Conservation (phyloP, 2,888 invertebrate species). For the Drosophila aldrichi region DNA sequence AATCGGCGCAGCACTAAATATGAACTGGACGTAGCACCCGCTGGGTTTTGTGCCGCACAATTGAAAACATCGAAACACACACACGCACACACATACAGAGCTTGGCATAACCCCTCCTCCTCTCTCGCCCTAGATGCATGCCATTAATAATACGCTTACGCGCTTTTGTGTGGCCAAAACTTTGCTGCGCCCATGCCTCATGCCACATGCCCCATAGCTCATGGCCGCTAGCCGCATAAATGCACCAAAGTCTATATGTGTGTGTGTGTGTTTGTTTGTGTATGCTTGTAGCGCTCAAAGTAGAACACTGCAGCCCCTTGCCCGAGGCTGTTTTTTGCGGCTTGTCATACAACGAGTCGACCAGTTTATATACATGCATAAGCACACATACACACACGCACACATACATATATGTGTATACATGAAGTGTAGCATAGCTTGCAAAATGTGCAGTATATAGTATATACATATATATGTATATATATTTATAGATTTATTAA, state of each 20-base stretch:
- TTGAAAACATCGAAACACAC: conserved; percentile 46
- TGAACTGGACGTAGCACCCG: conserved; percentile 46
- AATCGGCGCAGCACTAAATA: conserved; percentile 64
- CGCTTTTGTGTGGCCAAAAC: conserved; percentile 69
- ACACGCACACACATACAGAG: conserved; percentile 9
- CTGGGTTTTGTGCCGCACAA: conserved; percentile 51
- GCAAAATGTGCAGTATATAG: not conserved
- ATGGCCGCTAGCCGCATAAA: conserved; percentile 42
- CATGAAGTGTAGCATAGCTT: not conserved
- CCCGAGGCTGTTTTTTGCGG: conserved; percentile 38
- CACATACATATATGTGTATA: not conserved
- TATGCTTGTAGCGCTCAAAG: conserved; percentile 33
- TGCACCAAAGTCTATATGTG: conserved; percentile 41
- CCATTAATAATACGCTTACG: conserved; percentile 81
- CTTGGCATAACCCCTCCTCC: not conserved
- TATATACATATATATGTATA: not conserved
- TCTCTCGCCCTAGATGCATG: conserved; percentile 21
- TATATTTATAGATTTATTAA: not conserved
- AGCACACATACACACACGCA: conserved; percentile 6
- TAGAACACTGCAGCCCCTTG: conserved; percentile 14
- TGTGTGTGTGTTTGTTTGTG: too few species aligned
- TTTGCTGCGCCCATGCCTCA: conserved; percentile 11
- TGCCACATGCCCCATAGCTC: conserved; percentile 9
- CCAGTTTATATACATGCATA: conserved; percentile 7
- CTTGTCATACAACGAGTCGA: conserved; percentile 40